Conservation (phyloP, 1,140 invertebrate species). For the Aphaenogaster ashmeadi region DNA sequence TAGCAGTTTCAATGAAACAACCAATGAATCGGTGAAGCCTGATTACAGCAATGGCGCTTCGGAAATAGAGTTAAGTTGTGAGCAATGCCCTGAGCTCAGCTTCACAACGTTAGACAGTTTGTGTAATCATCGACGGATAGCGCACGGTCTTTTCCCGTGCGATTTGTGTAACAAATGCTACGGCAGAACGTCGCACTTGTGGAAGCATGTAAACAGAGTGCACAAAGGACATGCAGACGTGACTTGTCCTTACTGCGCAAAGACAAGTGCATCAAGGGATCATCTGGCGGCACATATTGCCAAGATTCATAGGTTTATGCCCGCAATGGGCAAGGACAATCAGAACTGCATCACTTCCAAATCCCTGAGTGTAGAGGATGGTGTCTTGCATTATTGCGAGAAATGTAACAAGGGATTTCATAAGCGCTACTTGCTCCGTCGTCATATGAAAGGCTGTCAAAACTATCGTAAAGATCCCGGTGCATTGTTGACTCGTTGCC, state of each 20-base stretch:
- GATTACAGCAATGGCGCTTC: constrained; percentile 40
- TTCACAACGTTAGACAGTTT: constrained; percentile 87
- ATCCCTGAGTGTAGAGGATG: constrained; percentile 83
- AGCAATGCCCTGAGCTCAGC: constrained; percentile 84
- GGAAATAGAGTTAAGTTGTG: constrained; percentile 84
- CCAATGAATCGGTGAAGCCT: constrained; percentile 50
- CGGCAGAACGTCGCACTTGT: constrained; percentile 89
- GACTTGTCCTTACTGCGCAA: constrained; percentile 88
- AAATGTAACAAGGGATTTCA: constrained; percentile 88
- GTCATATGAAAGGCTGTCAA: constrained; percentile 89
- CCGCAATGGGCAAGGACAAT: constrained; percentile 79
- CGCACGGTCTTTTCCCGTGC: constrained; percentile 89
- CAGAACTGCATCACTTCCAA: constrained; percentile 63
- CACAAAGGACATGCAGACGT: constrained; percentile 89
- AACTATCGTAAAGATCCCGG: constrained; percentile 87
- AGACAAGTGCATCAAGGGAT: constrained; percentile 89
- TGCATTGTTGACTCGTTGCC: constrained; percentile 87
- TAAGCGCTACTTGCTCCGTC: constrained; percentile 87
- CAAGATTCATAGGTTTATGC: constrained; percentile 88
- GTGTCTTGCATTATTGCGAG: constrained; percentile 87
- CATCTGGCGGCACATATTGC: constrained; percentile 88
- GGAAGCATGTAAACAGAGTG: constrained; percentile 90
- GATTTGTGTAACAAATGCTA: constrained; percentile 90
- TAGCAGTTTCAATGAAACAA: constrained; percentile 41
- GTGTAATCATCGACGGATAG: constrained; percentile 87